Base-by-base conservation (phyloP, 1,140 invertebrate genomes). In the Arctopsyche grandis region DNA sequence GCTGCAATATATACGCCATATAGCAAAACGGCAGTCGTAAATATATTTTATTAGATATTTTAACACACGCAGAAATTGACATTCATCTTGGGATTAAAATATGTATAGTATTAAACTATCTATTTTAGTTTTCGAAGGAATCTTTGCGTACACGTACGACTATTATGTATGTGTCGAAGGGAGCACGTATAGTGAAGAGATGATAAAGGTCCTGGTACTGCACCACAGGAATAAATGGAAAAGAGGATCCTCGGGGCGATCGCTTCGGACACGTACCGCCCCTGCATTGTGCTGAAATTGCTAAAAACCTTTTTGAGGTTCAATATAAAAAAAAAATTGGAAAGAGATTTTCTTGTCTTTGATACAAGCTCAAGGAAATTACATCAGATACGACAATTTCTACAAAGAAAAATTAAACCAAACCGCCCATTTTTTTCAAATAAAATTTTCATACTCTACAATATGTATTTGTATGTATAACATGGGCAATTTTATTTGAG, bases 31-130 rank as follows among this genome's bases (percentile, higher is more conserved):
- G 22, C 9, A 26, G 63, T 66, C 63, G 63, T 66, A 66, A 66
- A 66, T 66, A 66, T 66, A 66, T 66, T 66, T 66, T 66, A 66
- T 66, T 66, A 66, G 63, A 66, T 66, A 66, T 66, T 22, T 60
- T 16, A 3, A 52, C 48, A 52, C 48, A 38, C 29, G 29, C 29
- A 38, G 7, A 38, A 38, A 38, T 38, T 38, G 29, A 38, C 29
- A 38, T 38, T 38, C 7, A 38, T 38, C 7, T 38, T 38, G 7
- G 1, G 3, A 38, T 38, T 38, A 38, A 38, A 38, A 38, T 38
- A 38, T 38, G 1, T 38, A 38, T 38, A 38, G 7, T 38, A 7
- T 4, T 38, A 38, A 38, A 38, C 48, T 52, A 52, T 52, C 12
- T 3, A 52, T 52, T 52, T 52, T 12, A 3, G 4, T 52, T 46